Evolutionary conservation across 2,888 invertebrate genomes (phyloP), one percentile per base, ranked within the genome.

Genomic region (Lymantria dispar): DNA sequence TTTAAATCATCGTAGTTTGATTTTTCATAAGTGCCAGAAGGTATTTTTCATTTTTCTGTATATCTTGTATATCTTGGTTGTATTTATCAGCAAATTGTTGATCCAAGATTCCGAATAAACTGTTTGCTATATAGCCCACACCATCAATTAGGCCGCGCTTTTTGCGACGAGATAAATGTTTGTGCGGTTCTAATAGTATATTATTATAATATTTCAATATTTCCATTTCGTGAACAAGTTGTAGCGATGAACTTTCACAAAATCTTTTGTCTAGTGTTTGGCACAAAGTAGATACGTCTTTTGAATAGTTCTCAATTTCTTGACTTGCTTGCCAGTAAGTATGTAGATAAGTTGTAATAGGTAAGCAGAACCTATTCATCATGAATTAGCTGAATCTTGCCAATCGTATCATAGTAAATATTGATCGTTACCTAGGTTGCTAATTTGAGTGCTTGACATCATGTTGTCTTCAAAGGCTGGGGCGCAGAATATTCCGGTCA

Each of bases 311-410:
- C 41, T 50, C 45, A n/a, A 50, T 40, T 3, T 29, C 31, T 29
- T 45, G 22, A 7, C 43, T 43, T 8, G 38, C 15, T 8, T 29
- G 22, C 42, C 50, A 51, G 9, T 51, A 51, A 0, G 10, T n/a
- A n/a, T n/a, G n/a, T 47, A 10, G 43, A 30, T 43, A 46, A 39
- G n/a, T 50, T 50, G 11, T 50, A 50, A 9, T 43, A 50, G n/a
- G 42, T 50, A 2, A 50, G 30, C n/a, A 50, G n/a, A 10, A 9
- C 38, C 50, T 46, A 50, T 11, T 51, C 44, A n/a, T 51, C 44
- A 15, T 52, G 51, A 39, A 51, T 51, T 5, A 47, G 12, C 10
- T 43, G 39, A 13, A 52, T 36, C 37, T 48, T 52, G 12, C 52
- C 52, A 22, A 52, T 8, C 10, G 36, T 45, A 29, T 51, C 51